phyloP scores from a whole-genome alignment of 2,113 vertebrate species.

The Neodontobutis hainanensis region DNA sequence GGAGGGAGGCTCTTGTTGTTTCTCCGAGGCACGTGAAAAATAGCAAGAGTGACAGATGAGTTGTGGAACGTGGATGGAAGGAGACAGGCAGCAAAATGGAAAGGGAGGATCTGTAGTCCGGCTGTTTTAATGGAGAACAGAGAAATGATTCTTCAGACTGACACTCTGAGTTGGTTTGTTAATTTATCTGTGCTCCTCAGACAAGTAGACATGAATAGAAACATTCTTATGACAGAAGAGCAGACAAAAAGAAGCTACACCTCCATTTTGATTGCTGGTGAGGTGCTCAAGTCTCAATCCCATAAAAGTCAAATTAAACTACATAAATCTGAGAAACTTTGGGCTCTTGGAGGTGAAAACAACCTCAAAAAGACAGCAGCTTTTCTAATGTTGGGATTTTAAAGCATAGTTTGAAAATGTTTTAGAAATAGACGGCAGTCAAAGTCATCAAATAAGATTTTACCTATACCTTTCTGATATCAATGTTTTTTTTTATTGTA shows the following conservation, averaged over 20 bases:
- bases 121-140: slow-evolving; percentile 64
- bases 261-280: slow-evolving; percentile 23
- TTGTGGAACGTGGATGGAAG: slow-evolving; percentile 47
- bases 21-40: slow-evolving; percentile 55
- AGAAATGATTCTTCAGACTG: slow-evolving; percentile 59
- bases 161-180: slow-evolving; percentile 53
- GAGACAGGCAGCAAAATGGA: slow-evolving; percentile 60
- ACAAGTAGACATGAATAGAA: slow-evolving; percentile 43
- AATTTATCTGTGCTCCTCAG: slow-evolving; percentile 61
- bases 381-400: no score
- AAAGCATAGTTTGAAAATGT: no score
- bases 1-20: slow-evolving; percentile 28
- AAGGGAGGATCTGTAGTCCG: slow-evolving; percentile 56
- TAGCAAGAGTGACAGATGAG: slow-evolving; percentile 63
- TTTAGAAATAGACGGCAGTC: no score
- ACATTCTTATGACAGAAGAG: slow-evolving; percentile 15
- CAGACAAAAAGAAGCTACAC: slow-evolving; percentile 11
- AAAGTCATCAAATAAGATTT: no score
- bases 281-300: background rate
- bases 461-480: no score
- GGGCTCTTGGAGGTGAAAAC: no score
- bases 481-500: no score
- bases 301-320: background rate
- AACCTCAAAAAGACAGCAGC: no score
- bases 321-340: no score